Evolutionary conservation across 1,140 invertebrate genomes (phyloP).

Genomic region (Neodiprion fabricii): DNA sequence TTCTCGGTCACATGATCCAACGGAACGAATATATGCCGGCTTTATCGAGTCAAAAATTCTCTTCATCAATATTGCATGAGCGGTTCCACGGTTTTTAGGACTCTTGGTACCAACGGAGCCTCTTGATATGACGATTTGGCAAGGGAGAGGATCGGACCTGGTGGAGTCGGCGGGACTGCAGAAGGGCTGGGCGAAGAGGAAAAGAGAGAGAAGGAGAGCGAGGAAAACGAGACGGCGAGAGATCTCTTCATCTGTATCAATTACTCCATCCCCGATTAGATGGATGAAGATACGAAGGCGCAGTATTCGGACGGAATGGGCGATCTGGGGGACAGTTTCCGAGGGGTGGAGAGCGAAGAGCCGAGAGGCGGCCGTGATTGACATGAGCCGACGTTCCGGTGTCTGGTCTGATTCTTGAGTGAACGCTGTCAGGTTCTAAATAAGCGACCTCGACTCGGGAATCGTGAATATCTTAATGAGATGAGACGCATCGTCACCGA

Average conservation of each 20-base stretch:
- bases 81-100: not conserved
- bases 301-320: slow-evolving; percentile 4
- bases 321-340: not conserved
- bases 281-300: slow-evolving; percentile 55
- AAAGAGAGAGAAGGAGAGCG: slow-evolving; percentile 5
- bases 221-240: slow-evolving; percentile 26
- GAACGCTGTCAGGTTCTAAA: slow-evolving; percentile 58
- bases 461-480: slow-evolving; percentile 60
- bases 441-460: slow-evolving; percentile 46
- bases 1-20: not conserved
- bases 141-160: too few species aligned
- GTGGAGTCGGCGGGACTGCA: not conserved
- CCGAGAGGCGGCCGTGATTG: slow-evolving; percentile 50
- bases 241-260: slow-evolving; percentile 64
- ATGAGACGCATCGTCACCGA: slow-evolving; percentile 17
- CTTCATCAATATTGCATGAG: slow-evolving; percentile 7
- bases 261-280: slow-evolving; percentile 61
- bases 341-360: slow-evolving; percentile 14
- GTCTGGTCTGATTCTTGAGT: slow-evolving; percentile 57
- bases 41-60: not conserved
- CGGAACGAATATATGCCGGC: not conserved
- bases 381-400: slow-evolving; percentile 48
- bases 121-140: slow-evolving; percentile 1
- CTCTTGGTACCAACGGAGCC: not conserved
- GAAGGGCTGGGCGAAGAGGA: slow-evolving; percentile 16